Evolutionary conservation across 1,140 invertebrate genomes (phyloP).

Genomic region (Sycophila sp.): DNA sequence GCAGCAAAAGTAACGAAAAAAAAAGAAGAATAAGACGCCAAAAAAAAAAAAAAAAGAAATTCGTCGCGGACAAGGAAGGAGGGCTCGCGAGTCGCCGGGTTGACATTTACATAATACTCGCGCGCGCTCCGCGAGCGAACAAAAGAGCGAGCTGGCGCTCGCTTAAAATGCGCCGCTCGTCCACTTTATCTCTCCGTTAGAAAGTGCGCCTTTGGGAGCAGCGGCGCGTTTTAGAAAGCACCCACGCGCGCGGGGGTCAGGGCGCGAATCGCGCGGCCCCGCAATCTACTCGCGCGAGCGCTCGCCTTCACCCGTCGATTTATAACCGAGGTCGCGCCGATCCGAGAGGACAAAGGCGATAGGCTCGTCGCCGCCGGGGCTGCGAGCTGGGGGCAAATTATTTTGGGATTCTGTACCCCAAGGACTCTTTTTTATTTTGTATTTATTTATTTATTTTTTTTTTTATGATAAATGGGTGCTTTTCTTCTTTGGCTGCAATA

Average conservation of each 20-base stretch:
- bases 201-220: slow-evolving; percentile 10
- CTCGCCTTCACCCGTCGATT: slow-evolving; percentile 11
- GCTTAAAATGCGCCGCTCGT: not conserved
- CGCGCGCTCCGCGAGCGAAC: not conserved
- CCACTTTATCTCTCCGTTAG: slow-evolving; percentile 2
- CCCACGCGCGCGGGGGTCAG: slow-evolving; percentile 22
- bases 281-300: not conserved
- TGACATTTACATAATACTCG: not conserved
- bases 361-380: not conserved
- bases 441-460: no score
- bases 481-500: no score
- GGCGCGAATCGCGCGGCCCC: not conserved
- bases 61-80: no score
- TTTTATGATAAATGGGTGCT: no score
- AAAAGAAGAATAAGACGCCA: no score
- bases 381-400: no score
- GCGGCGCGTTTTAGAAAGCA: slow-evolving; percentile 13
- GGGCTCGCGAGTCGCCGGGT: no score
- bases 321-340: slow-evolving; percentile 1
- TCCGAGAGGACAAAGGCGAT: slow-evolving; percentile 18
- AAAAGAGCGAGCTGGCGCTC: not conserved
- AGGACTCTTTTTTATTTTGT: no score
- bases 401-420: no score
- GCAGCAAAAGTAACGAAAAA: no score
- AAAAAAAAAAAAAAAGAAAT: no score